Conservation (phyloP, 2,888 invertebrate species). For the Cyclophora albipunctata region DNA sequence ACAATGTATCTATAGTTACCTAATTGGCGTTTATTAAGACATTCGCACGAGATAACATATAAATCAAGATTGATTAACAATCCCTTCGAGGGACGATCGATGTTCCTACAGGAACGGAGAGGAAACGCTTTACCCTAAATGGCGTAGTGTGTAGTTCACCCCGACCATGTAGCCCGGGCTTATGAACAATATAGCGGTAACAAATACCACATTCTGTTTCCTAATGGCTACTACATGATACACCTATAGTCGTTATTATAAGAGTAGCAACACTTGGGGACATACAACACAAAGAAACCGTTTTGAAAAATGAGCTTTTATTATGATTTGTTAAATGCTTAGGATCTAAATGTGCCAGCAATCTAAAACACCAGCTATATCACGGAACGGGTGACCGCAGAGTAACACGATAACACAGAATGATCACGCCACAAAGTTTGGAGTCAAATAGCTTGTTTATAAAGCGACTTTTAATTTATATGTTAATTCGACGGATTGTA, state of each 20-base stretch:
- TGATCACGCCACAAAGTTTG: slow-evolving; percentile 26
- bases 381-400: no score
- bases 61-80: slow-evolving; percentile 49
- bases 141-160: slow-evolving; percentile 39
- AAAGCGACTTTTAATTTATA: slow-evolving; percentile 59
- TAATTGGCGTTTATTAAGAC: slow-evolving; percentile 9
- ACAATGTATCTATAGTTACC: not conserved
- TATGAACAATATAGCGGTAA: no score
- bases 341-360: no score
- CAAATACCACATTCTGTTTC: no score
- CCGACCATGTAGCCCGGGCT: slow-evolving; percentile 1
- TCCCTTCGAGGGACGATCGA: slow-evolving; percentile 21
- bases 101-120: not conserved
- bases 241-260: no score
- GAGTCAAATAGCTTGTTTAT: slow-evolving; percentile 52
- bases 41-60: slow-evolving; percentile 31
- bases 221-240: no score
- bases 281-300: no score
- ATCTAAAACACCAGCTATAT: no score
- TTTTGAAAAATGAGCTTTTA: no score
- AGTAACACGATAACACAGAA: no score
- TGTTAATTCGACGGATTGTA: slow-evolving; percentile 47
- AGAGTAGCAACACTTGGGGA: no score
- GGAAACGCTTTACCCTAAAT: slow-evolving; percentile 24
- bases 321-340: no score